Percentiles rank a stretch among this genome's conserved stretches.
Evolutionary conservation across 2,797 vertebrate species (phyloP).

Genomic region (Chrosomus eos): DNA sequence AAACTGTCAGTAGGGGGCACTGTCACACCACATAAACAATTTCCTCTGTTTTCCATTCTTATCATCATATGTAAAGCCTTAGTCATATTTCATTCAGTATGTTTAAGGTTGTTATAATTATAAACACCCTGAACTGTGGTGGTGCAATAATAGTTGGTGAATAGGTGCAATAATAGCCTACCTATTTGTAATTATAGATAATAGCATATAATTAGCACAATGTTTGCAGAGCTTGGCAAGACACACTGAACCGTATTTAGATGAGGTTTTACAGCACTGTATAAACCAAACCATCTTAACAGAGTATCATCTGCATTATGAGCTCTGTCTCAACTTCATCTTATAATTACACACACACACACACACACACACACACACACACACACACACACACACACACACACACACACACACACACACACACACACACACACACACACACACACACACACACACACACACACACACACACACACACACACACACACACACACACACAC

Average conservation of each 20-base stretch:
- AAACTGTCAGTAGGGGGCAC: slow-evolving; percentile 78
- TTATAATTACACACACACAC: slow-evolving; percentile 1
- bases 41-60: slow-evolving; percentile 35
- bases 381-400: too few relatives aligned
- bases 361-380: too few relatives aligned
- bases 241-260: background rate
- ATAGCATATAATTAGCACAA: slow-evolving; percentile 22
- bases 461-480: background rate
- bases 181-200: slow-evolving; percentile 38
- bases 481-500: slow-evolving; percentile 44
- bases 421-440: too few relatives aligned
- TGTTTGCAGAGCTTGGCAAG: slow-evolving; percentile 30
- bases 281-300: background rate
- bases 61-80: background rate
- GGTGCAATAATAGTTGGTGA: slow-evolving; percentile 8
- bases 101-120: slow-evolving; percentile 22
- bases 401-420: too few relatives aligned
- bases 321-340: slow-evolving; percentile 18
- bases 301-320: slow-evolving; percentile 2
- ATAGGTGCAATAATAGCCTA: slow-evolving; percentile 25
- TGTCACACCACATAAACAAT: slow-evolving; percentile 63
- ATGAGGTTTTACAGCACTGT: slow-evolving; percentile 5
- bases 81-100: slow-evolving; percentile 11
- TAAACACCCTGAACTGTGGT: slow-evolving; percentile 4
- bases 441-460: too few relatives aligned